A percentile compares a stretch with the other conserved stretches of the same genome.
Evolutionary conservation across 2,113 vertebrate genomes (phyloP).

Genomic region (Osmerus eperlanus): DNA sequence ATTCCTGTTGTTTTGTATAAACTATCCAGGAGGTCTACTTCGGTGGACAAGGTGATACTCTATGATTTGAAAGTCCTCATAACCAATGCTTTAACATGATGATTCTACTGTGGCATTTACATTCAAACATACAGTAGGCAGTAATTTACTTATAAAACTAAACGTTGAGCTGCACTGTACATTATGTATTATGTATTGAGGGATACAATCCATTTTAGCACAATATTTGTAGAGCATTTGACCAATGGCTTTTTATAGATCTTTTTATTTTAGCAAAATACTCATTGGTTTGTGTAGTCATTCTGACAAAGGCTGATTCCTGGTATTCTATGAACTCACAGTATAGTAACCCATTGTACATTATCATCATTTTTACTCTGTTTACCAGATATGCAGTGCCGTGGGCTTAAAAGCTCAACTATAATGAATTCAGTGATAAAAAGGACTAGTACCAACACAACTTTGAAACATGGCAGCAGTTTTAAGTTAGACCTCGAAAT

Average conservation of each 20-base stretch:
- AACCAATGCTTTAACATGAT: no score
- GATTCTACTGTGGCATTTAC: no score
- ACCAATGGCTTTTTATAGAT: slow-evolving; percentile 8
- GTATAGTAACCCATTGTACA: slow-evolving; percentile 18
- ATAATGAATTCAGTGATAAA: slow-evolving; percentile 43
- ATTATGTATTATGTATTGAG: not conserved
- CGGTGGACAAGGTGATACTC: not conserved
- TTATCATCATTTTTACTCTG: slow-evolving; percentile 33
- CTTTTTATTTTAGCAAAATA: slow-evolving; percentile 29
- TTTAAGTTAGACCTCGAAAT: slow-evolving; percentile 20
- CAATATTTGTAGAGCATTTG: slow-evolving; percentile 1
- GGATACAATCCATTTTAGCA: not conserved
- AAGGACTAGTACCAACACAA: slow-evolving; percentile 21
- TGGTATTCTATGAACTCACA: slow-evolving; percentile 21
- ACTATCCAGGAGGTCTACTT: not conserved
- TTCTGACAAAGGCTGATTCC: slow-evolving; percentile 27
- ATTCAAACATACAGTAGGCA: no score
- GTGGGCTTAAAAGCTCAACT: slow-evolving; percentile 30
- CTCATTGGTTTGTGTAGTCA: slow-evolving; percentile 22
- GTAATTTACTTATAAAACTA: no score
- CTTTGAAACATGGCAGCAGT: slow-evolving; percentile 23
- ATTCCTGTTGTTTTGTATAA: not conserved
- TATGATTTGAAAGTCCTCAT: no score
- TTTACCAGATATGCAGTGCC: slow-evolving; percentile 27
- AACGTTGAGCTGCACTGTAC: not conserved